A percentile compares a stretch with the other conserved stretches of the same genome.
Conservation (phyloP, 2,797 vertebrate species). For the Spondyliosoma cantharus region DNA sequence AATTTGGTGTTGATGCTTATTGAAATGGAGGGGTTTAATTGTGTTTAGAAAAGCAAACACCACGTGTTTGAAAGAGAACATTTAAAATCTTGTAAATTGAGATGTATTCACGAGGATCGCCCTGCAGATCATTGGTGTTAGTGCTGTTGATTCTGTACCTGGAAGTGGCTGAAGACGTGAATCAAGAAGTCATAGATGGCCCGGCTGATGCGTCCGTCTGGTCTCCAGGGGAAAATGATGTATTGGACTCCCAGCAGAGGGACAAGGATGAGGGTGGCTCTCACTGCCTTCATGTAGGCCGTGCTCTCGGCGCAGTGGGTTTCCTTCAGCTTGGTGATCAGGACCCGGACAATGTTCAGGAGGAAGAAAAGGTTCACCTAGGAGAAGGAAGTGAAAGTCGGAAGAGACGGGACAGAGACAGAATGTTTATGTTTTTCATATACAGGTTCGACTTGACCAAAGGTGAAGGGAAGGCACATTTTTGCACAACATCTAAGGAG, state of each 20-base stretch:
- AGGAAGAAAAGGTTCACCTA: slow-evolving; percentile 88
- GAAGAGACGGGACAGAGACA: not conserved
- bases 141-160: slow-evolving; percentile 71
- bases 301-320: slow-evolving; percentile 84
- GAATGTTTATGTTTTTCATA: not conserved
- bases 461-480: not conserved
- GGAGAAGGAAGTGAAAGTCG: not conserved
- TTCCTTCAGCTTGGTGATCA: slow-evolving; percentile 86
- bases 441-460: not conserved
- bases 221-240: slow-evolving; percentile 80
- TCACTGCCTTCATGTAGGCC: slow-evolving; percentile 86
- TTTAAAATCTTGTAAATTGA: not conserved
- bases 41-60: not conserved
- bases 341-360: slow-evolving; percentile 86
- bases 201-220: slow-evolving; percentile 63
- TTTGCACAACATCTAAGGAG: not conserved
- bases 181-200: slow-evolving; percentile 79
- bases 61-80: not conserved
- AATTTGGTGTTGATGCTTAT: slow-evolving; percentile 5
- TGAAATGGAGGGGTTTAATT: not conserved
- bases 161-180: slow-evolving; percentile 80
- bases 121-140: too few relatives aligned
- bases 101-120: not conserved
- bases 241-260: slow-evolving; percentile 85
- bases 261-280: slow-evolving; percentile 87